Evolutionary conservation across 2,888 invertebrate genomes (phyloP).

Genomic region (Crossocerus cetratus): DNA sequence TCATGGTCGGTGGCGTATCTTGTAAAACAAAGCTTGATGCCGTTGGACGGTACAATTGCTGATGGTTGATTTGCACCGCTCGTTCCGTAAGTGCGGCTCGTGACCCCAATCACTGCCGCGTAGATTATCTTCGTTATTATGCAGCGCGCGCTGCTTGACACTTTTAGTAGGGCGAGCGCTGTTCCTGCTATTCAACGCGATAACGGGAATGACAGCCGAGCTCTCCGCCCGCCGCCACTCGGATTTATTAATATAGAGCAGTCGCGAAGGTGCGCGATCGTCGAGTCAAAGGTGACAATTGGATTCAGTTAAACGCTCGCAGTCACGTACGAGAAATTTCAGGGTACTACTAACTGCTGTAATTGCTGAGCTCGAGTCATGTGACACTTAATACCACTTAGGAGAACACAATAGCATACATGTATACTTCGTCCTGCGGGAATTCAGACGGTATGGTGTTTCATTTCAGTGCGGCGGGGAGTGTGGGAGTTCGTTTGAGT

Average conservation of each 20-base stretch:
- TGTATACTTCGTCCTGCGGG: too few relatives aligned
- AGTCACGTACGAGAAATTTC: neutral
- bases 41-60: constrained; percentile 11
- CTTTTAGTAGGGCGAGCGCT: constrained; percentile 36
- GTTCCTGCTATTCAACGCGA: constrained; percentile 11
- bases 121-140: constrained; percentile 51
- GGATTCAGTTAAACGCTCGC: constrained; percentile 29
- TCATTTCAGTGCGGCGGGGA: too few relatives aligned
- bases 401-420: constrained; percentile 27
- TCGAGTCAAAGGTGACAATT: constrained; percentile 12
- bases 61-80: constrained; percentile 33
- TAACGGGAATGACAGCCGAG: constrained; percentile 33
- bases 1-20: too few relatives aligned
- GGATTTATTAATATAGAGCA: neutral
- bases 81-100: constrained; percentile 22
- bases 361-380: too few relatives aligned
- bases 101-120: constrained; percentile 44
- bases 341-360: too few relatives aligned
- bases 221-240: neutral
- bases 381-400: constrained; percentile 47
- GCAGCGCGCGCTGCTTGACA: constrained; percentile 37
- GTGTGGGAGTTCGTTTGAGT: too few relatives aligned
- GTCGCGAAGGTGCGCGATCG: constrained; percentile 10
- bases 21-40: constrained; percentile 11
- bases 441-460: too few relatives aligned